These are phyloP conservation scores for Blastobasis adustella DNA, from an alignment of 2,888 invertebrate genomes.

Conservation along the genomic window DNA sequence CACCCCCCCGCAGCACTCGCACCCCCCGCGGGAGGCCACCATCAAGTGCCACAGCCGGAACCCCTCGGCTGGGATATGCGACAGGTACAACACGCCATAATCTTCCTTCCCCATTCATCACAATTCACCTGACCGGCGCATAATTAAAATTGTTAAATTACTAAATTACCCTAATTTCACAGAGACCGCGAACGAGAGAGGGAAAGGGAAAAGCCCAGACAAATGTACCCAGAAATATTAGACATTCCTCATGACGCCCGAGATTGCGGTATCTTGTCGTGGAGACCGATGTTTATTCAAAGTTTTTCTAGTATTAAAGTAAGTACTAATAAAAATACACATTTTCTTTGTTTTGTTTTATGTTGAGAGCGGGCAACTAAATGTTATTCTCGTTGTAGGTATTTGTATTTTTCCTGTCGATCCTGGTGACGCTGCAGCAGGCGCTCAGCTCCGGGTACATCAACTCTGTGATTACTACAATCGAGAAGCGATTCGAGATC, in stretches of 20 bases:
- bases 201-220: slow-evolving; percentile 76
- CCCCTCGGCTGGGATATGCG: slow-evolving; percentile 83
- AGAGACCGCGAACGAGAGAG: slow-evolving; percentile 70
- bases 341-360: background rate
- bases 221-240: slow-evolving; percentile 77
- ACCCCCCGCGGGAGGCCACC: slow-evolving; percentile 55
- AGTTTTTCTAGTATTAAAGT: slow-evolving; percentile 93
- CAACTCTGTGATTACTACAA: slow-evolving; percentile 96
- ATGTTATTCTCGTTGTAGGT: slow-evolving; percentile 73
- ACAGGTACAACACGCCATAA: slow-evolving; percentile 60
- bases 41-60: slow-evolving; percentile 87
- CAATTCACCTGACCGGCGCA: background rate
- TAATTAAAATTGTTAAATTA: slow-evolving; percentile 4
- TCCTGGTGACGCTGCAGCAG: slow-evolving; percentile 93
- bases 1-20: slow-evolving; percentile 51
- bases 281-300: slow-evolving; percentile 90
- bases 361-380: background rate
- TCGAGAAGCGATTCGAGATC: slow-evolving; percentile 96
- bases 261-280: slow-evolving; percentile 92
- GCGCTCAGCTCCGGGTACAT: slow-evolving; percentile 94
- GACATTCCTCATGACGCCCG: slow-evolving; percentile 80
- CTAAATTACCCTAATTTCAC: slow-evolving; percentile 15
- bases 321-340: slow-evolving; percentile 22
- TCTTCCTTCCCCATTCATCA: background rate
- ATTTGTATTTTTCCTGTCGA: slow-evolving; percentile 90